A percentile compares a stretch with the other conserved stretches of the same genome.
Conservation (phyloP, 2,888 invertebrate genomes). For the Macrosiphum euphorbiae region DNA sequence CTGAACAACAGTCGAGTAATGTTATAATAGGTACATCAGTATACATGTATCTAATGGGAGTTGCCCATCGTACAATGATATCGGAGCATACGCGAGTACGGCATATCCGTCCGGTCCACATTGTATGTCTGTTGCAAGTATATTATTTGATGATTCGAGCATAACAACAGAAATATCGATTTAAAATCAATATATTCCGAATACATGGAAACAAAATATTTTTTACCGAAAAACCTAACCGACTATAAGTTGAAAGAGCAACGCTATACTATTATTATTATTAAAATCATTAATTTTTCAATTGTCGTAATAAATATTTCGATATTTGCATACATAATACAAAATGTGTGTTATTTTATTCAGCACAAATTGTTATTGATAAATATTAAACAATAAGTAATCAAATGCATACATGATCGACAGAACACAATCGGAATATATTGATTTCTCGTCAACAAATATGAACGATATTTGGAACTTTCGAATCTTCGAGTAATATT, state of each 20-base stretch:
- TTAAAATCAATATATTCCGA: no score
- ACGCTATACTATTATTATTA: background rate
- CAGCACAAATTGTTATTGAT: background rate
- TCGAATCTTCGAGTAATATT: background rate
- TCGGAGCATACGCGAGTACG: background rate
- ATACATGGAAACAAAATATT: background rate
- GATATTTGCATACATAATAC: background rate
- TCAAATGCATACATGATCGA: background rate
- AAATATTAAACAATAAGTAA: background rate
- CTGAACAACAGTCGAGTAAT: background rate
- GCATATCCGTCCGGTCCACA: constrained; percentile 23
- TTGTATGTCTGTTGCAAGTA: background rate
- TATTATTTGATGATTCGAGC: constrained; percentile 10
- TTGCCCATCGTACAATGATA: constrained; percentile 27
- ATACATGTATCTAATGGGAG: constrained; percentile 17
- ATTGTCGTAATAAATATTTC: background rate
- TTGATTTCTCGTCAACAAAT: background rate
- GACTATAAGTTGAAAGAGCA: background rate
- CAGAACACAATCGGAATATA: background rate
- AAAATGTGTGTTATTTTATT: background rate
- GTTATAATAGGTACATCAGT: background rate
- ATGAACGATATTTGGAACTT: background rate
- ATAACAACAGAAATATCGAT: background rate
- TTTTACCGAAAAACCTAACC: background rate
- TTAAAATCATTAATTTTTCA: background rate